These are phyloP conservation scores for Saccopteryx leptura DNA, from an alignment of 2,113 vertebrate species.

Conservation along the genomic window DNA sequence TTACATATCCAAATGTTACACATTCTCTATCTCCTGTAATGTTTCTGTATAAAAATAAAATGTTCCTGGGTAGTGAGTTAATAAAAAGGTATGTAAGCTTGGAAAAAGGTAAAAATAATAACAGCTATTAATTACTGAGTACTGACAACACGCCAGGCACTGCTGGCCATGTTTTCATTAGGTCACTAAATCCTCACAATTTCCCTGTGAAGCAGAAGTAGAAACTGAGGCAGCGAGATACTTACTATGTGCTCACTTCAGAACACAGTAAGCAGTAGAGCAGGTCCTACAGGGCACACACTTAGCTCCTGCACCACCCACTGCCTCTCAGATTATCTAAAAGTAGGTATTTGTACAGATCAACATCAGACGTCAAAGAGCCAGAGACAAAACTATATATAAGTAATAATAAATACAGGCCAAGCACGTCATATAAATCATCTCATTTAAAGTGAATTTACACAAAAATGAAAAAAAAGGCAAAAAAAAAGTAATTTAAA, in stretches of 20 bases:
- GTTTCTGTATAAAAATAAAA: constrained; percentile 52
- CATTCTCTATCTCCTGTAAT: constrained; percentile 13
- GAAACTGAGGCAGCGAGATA: constrained; percentile 33
- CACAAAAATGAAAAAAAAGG: too few relatives aligned
- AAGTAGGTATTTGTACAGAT: not conserved
- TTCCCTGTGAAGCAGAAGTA: not conserved
- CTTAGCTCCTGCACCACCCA: not conserved
- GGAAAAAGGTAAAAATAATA: constrained; percentile 54
- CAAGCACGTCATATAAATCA: constrained; percentile 34
- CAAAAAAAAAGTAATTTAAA: too few relatives aligned
- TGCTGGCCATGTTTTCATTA: constrained; percentile 1
- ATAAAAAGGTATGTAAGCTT: constrained; percentile 39
- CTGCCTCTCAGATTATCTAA: constrained; percentile 30
- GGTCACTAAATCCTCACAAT: constrained; percentile 16
- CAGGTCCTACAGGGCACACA: not conserved
- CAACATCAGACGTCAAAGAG: constrained; percentile 14
- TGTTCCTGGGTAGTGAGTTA: not conserved
- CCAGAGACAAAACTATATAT: constrained; percentile 17
- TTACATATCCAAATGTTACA: constrained; percentile 36
- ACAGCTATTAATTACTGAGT: constrained; percentile 45
- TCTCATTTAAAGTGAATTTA: constrained; percentile 43
- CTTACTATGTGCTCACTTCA: not conserved
- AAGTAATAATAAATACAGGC: constrained; percentile 18
- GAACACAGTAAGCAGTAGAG: not conserved
- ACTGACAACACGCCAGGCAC: not conserved